Evolutionary conservation across 64 coral and sea anemone species (phyloP).

Genomic region (Anthopleura sola): DNA sequence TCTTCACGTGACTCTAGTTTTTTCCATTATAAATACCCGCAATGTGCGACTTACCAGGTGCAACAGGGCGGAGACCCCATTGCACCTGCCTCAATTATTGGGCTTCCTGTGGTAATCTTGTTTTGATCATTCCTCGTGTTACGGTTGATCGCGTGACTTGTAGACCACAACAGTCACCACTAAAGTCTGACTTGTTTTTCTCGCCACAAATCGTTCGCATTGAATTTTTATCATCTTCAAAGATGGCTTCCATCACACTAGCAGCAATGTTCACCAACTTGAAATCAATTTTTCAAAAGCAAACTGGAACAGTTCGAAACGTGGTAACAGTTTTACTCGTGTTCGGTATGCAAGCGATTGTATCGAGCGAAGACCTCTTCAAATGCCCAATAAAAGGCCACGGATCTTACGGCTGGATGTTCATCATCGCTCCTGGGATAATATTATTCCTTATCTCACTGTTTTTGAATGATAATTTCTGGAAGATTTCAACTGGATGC

Average conservation of each 20-base stretch:
- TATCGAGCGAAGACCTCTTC: constrained; percentile 66
- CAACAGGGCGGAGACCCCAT: no score
- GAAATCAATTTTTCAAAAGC: constrained; percentile 48
- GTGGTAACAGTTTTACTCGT: constrained; percentile 50
- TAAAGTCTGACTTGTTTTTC: no score
- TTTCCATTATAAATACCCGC: no score
- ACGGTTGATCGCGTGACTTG: background rate
- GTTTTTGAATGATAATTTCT: constrained; percentile 73
- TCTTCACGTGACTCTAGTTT: no score
- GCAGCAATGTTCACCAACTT: constrained; percentile 59
- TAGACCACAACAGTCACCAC: background rate
- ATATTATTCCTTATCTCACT: constrained; percentile 59
- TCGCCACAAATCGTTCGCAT: background rate
- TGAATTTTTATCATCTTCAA: background rate
- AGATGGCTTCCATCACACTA: constrained; percentile 45
- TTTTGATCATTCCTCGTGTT: background rate
- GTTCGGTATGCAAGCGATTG: constrained; percentile 66
- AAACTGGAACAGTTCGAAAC: constrained; percentile 62
- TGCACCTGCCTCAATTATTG: no score
- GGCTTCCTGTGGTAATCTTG: background rate
- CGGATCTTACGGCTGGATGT: constrained; percentile 54
- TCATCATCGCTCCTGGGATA: constrained; percentile 65
- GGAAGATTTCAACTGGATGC: constrained; percentile 71
- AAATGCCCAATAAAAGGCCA: constrained; percentile 57
- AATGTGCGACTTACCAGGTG: no score